phyloP scores from a whole-genome alignment of 92 coral and sea anemone species.

The Chrysogorgia sp. region DNA sequence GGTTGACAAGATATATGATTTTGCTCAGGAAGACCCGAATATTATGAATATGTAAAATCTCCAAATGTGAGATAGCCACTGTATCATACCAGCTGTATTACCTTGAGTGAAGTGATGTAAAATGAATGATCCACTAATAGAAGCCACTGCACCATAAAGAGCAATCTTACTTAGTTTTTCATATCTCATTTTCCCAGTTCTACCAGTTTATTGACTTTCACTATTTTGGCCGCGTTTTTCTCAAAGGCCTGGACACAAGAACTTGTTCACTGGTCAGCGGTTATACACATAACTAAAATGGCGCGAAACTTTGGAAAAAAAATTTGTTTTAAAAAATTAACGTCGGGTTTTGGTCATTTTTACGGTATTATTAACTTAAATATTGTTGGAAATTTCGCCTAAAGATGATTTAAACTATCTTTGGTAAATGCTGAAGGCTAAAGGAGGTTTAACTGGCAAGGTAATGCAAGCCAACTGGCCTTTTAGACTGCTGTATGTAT shows the following conservation, averaged over 20 bases:
- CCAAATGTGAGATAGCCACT: background rate
- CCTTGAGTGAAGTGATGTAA: conserved; percentile 94
- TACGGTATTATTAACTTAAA: background rate
- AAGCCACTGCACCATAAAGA: conserved; percentile 81
- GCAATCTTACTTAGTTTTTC: conserved; percentile 77
- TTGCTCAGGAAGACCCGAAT: too few relatives aligned
- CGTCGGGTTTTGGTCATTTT: background rate
- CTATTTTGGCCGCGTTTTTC: background rate
- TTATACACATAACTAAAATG: conserved; percentile 13
- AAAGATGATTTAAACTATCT: background rate
- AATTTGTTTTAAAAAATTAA: background rate
- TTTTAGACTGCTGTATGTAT: background rate
- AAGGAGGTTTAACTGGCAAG: conserved; percentile 12
- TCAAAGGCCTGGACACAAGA: background rate
- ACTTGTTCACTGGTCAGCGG: conserved; percentile 39
- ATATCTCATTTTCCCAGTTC: conserved; percentile 7
- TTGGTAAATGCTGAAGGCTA: conserved; percentile 21
- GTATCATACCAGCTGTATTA: conserved; percentile 7
- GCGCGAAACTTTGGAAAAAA: conserved; percentile 52
- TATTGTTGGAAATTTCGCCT: background rate
- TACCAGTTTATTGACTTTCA: background rate
- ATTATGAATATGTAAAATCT: too few relatives aligned
- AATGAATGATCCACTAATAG: conserved; percentile 82
- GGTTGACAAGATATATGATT: too few relatives aligned
- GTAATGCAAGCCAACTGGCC: background rate